Conservation (phyloP, 2,888 invertebrate species). For the Drosophila kambysellisi region DNA sequence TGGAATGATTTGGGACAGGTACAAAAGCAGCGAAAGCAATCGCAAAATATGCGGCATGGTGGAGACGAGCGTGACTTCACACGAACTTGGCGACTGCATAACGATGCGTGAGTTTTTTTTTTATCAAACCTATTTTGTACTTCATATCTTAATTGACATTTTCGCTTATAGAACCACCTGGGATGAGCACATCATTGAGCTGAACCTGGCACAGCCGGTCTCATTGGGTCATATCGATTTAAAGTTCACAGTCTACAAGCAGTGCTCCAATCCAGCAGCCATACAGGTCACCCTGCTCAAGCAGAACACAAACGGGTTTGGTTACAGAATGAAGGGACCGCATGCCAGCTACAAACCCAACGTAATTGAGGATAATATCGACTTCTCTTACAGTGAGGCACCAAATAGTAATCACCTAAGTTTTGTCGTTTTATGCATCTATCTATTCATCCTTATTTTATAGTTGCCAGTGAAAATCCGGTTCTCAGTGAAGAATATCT, state of each 20-base stretch:
- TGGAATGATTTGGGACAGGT: conserved; percentile 97
- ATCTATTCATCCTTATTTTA: conserved; percentile 1
- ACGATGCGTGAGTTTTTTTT: conserved; percentile 88
- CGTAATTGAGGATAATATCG: conserved; percentile 84
- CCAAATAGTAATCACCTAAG: background rate
- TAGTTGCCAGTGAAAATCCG: conserved; percentile 88
- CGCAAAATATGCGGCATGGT: conserved; percentile 89
- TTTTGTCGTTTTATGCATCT: background rate
- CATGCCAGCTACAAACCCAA: conserved; percentile 83
- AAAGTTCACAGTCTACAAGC: conserved; percentile 92
- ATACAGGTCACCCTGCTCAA: conserved; percentile 91
- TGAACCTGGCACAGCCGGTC: conserved; percentile 92
- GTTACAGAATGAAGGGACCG: conserved; percentile 86
- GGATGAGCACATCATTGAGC: conserved; percentile 96
- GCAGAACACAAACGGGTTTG: conserved; percentile 89
- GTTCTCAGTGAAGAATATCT: conserved; percentile 92
- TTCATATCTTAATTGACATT: background rate
- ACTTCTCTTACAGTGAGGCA: conserved; percentile 68
- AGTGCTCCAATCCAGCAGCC: conserved; percentile 91
- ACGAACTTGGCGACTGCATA: conserved; percentile 95
- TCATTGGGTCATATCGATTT: conserved; percentile 96
- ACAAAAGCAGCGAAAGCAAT: conserved; percentile 94
- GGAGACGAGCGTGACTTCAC: conserved; percentile 90
- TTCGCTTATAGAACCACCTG: conserved; percentile 88
- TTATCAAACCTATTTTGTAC: background rate